These are phyloP conservation scores for Eumaeus atala DNA, from an alignment of 1,140 invertebrate species.

Conservation along the genomic window DNA sequence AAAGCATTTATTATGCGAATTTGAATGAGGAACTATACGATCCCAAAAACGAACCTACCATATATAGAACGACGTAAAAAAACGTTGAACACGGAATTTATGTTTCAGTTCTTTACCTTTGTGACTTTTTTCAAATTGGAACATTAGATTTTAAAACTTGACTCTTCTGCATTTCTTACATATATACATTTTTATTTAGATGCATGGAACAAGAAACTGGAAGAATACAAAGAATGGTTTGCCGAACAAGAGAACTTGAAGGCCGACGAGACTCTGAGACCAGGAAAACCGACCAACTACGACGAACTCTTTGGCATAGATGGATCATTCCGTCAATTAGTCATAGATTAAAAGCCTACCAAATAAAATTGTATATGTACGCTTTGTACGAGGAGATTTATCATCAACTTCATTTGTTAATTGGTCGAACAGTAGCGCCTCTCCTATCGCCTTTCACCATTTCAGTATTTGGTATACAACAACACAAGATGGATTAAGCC, in stretches of 20 bases:
- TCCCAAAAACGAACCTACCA: too few species aligned
- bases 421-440: constrained; percentile 17
- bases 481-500: constrained; percentile 18
- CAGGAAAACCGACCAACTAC: constrained; percentile 77
- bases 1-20: too few species aligned
- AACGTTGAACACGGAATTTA: too few species aligned
- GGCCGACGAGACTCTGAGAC: constrained; percentile 83
- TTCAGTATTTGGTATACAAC: constrained; percentile 15
- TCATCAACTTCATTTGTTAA: constrained; percentile 5
- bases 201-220: constrained; percentile 83
- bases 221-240: constrained; percentile 85
- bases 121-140: too few species aligned
- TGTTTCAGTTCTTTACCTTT: too few species aligned
- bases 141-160: neutral
- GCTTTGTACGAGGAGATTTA: neutral
- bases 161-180: neutral
- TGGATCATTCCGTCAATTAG: constrained; percentile 86
- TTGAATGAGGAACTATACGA: too few species aligned
- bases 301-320: constrained; percentile 89
- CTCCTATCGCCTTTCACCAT: constrained; percentile 14
- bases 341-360: constrained; percentile 79
- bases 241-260: constrained; percentile 83
- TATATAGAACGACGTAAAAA: too few species aligned
- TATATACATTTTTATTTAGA: constrained; percentile 63
- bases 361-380: too few species aligned